These are phyloP conservation scores for Eurytoma californica DNA, from an alignment of 2,888 invertebrate species.

Conservation along the genomic window DNA sequence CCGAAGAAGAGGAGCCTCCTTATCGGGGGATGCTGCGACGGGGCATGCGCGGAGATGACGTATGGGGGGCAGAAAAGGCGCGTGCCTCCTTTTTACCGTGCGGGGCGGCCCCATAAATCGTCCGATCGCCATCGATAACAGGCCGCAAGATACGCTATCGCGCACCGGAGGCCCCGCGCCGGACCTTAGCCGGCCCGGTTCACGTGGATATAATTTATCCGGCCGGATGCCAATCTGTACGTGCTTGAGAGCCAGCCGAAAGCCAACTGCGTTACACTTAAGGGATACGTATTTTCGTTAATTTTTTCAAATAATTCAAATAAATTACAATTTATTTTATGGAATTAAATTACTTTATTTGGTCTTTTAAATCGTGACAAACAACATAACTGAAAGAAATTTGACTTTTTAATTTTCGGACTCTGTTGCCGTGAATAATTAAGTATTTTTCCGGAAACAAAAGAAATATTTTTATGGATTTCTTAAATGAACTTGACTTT, in stretches of 20 bases:
- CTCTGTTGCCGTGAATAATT: no score
- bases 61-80: constrained; percentile 58
- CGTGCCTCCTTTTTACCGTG: constrained; percentile 62
- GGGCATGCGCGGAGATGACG: constrained; percentile 40
- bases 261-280: no score
- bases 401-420: no score
- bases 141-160: constrained; percentile 69
- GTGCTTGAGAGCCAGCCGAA: not conserved
- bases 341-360: no score
- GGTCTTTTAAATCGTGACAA: no score
- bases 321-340: no score
- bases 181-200: constrained; percentile 32
- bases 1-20: constrained; percentile 36
- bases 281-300: no score
- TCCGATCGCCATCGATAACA: constrained; percentile 71
- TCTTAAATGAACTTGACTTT: no score
- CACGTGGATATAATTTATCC: constrained; percentile 37
- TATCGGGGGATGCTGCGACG: constrained; percentile 29
- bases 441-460: no score
- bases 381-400: no score
- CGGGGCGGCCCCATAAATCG: constrained; percentile 66
- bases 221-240: constrained; percentile 46
- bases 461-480: no score
- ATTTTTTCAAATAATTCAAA: no score
- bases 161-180: constrained; percentile 52